phyloP scores from a whole-genome alignment of 2,113 vertebrate species.

The Psittacara wagleri region DNA sequence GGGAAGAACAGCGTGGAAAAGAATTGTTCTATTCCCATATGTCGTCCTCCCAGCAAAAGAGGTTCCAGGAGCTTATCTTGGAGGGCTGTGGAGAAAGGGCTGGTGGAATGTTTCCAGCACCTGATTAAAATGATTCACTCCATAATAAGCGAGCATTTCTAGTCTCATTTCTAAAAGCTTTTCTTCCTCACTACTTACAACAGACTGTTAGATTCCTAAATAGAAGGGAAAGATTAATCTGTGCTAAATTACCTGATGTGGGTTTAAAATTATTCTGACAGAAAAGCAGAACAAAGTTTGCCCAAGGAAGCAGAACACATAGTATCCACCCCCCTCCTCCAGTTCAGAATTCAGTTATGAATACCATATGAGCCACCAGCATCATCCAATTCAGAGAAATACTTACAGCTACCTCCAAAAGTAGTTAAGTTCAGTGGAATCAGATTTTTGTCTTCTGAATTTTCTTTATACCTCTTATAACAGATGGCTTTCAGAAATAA shows the following conservation, averaged over 20 bases:
- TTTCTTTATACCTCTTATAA: constrained; percentile 29
- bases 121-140: constrained; percentile 65
- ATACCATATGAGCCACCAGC: constrained; percentile 25
- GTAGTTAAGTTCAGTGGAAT: constrained; percentile 18
- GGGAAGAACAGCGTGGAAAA: background rate
- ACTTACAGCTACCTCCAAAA: constrained; percentile 27
- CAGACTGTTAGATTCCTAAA: constrained; percentile 42
- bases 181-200: constrained; percentile 38
- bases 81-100: constrained; percentile 13
- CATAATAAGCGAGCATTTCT: constrained; percentile 54
- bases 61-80: constrained; percentile 35
- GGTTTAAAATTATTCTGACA: constrained; percentile 65
- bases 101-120: constrained; percentile 12
- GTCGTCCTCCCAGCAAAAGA: constrained; percentile 14
- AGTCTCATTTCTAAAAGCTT: constrained; percentile 37
- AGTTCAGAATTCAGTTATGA: constrained; percentile 46
- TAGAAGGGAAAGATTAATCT: constrained; percentile 61
- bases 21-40: constrained; percentile 20
- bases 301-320: constrained; percentile 60
- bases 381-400: constrained; percentile 26
- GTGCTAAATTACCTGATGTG: constrained; percentile 62
- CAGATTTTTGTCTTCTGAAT: constrained; percentile 26
- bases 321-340: background rate
- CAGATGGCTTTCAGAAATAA: constrained; percentile 55
- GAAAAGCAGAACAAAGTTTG: constrained; percentile 68